These are phyloP conservation scores for Notarius quadriscutis DNA, from an alignment of 2,113 vertebrate species.

Conservation along the genomic window DNA sequence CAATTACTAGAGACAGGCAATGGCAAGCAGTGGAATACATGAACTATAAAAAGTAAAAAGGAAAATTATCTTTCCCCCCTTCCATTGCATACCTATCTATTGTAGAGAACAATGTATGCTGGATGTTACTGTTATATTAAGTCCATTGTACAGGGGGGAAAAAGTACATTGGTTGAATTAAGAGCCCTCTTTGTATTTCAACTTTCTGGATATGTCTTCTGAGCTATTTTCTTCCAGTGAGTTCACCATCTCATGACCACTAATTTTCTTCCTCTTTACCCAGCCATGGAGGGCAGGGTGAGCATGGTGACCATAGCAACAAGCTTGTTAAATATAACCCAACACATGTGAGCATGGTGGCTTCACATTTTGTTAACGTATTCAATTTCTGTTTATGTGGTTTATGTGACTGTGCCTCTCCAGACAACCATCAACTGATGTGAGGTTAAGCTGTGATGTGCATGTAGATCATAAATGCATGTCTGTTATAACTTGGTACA, in stretches of 20 bases:
- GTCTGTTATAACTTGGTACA: neutral
- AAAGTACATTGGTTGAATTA: conserved; percentile 6
- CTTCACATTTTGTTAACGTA: conserved; percentile 13
- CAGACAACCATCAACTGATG: neutral
- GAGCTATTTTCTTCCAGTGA: conserved; percentile 15
- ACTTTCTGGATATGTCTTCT: conserved; percentile 14
- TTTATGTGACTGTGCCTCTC: neutral
- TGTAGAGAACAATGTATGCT: neutral
- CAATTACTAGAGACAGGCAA: conserved; percentile 32
- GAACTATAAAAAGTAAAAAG: neutral
- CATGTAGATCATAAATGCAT: neutral
- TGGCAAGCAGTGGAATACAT: conserved; percentile 6
- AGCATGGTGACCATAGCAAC: conserved; percentile 48
- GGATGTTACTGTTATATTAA: conserved; percentile 6
- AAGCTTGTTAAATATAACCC: conserved; percentile 27
- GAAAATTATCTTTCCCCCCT: neutral
- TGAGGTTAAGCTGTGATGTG: neutral
- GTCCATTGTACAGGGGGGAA: neutral
- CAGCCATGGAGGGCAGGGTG: neutral
- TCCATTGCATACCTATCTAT: neutral
- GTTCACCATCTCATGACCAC: conserved; percentile 10
- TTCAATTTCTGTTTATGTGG: neutral
- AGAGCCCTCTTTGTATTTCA: neutral
- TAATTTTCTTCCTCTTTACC: conserved; percentile 28
- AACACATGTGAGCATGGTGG: conserved; percentile 9